Evolutionary conservation across 2,888 invertebrate species (phyloP), one percentile per base, ranked within the genome.

Genomic region (Aphodius sticticus): DNA sequence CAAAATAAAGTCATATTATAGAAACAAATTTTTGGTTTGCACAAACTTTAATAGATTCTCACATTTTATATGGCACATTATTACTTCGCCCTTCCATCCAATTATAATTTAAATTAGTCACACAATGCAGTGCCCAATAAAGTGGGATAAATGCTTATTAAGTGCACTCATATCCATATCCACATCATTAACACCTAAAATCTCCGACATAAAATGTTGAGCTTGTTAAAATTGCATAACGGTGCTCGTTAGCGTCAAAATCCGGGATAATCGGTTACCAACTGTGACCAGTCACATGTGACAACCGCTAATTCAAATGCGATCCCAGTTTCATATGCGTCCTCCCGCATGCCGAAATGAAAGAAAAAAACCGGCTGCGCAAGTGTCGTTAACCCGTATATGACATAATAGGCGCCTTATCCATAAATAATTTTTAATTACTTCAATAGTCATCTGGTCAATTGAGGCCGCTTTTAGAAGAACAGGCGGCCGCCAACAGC

Each of bases 361-460:
- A 53, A 53, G 4, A 53, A 7, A 53, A 7, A 53, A 7, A 53
- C 12, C 53, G 53, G 4, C 9, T 5, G 12, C 53, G 12, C 53
- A 53, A 53, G 53, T 53, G 53, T 53, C 53, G 53, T 53, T 53
- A 53, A 53, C 53, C 53, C 53, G 53, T 53, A 53, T 53, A 12
- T 53, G 53, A 53, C 53, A 53, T 53, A 53, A 53, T 53, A 12
- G 38, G 38, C 38, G 53, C 53, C 53, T 53, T 53, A 53, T 53
- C 53, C 53, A 53, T 53, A 53, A 53, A 53, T 53, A 53, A 53
- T 53, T 53, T 53, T 53, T 53, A 53, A 53, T 53, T 53, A 53
- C 53, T 53, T 53, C 53, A 53, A 5, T 53, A 53, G 53, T 53
- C 53, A 53, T 53, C 53, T 53, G 53, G 53, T 53, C 53, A 53